Percentiles rank a stretch among this genome's conserved stretches.
Conservation (phyloP, 2,888 invertebrate genomes). For the Leptopilina drosophilae region DNA sequence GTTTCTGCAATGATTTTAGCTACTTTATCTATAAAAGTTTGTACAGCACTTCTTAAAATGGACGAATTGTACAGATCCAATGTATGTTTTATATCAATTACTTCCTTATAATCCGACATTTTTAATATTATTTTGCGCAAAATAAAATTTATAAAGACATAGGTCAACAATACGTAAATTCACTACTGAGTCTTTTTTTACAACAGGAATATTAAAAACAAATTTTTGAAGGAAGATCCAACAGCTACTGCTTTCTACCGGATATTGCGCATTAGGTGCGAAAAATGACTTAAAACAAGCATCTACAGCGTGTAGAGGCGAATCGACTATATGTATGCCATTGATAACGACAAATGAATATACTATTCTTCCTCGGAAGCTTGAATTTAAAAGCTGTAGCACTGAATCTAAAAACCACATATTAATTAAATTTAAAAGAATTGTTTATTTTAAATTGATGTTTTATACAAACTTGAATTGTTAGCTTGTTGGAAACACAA, state of each 20-base stretch:
- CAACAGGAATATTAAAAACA: conserved; percentile 22
- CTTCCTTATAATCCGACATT: not conserved
- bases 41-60: conserved; percentile 25
- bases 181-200: conserved; percentile 23
- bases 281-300: conserved; percentile 2
- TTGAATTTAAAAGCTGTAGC: conserved; percentile 6
- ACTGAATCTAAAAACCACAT: conserved; percentile 16
- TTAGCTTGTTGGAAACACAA: too few relatives aligned
- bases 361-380: not conserved
- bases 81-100: conserved; percentile 24
- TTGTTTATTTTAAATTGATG: too few relatives aligned
- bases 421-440: too few relatives aligned
- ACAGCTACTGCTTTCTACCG: conserved; percentile 21
- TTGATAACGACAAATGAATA: conserved; percentile 37
- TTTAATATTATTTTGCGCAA: not conserved
- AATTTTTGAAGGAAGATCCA: conserved; percentile 42
- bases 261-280: conserved; percentile 36
- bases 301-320: conserved; percentile 41
- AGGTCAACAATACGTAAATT: not conserved
- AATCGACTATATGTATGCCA: conserved; percentile 5
- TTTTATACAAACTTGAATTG: too few relatives aligned
- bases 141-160: not conserved
- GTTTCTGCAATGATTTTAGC: not conserved
- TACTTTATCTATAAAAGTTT: conserved; percentile 32
- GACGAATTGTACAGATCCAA: conserved; percentile 37